Base-by-base conservation (phyloP, 2,113 vertebrate species). In the Antidorcas marsupialis region DNA sequence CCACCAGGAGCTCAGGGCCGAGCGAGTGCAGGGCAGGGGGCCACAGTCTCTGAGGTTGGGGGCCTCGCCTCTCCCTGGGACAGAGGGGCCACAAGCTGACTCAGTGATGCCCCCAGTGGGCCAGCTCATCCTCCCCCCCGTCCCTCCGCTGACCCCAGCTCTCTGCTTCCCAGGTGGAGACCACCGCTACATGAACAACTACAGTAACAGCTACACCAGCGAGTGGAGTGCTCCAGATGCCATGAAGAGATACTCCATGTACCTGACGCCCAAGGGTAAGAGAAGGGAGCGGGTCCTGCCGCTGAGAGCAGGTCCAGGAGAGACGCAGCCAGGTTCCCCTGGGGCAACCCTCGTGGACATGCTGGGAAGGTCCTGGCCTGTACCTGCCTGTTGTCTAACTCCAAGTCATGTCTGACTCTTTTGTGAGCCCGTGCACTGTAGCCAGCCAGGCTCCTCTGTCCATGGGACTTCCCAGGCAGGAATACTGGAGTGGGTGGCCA, bases 161-260 rank as follows among this genome's bases (percentile, higher is more conserved):
- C 82, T 96, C 57, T 96, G 60, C 97, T 45, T 47, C n/a, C 39
- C 93, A 95, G 45, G 97, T 95, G 98, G 98, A 2, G 99, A 99
- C 87, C 98, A 99, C n/a, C 98, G 99, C 67, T 99, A 97, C 95
- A 96, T 99, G 98, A 99, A 98, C 98, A 99, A 6, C 94, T 99
- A 98, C 90, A 88, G 98, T 60, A 99, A 98, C 98, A 99, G 98
- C 97, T 99, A 98, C 33, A 95, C 96, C 0, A 94, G 78, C 0
- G 99, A 99, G 27, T 99, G 99, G 99, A 97, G 97, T n/a, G 96
- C 98, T 9, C 98, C 99, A 0, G 99, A 99, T 60, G 98, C 98
- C 89, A 74, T 99, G 98, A 99, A 99, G 98, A 99, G 99, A 57
- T 99, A 99, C 52, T 99, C 99, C 97, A 99, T 99, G 98, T 99